Percentiles rank a stretch among this genome's conserved stretches.
Conservation (phyloP, 1,140 invertebrate genomes). For the Aphis craccivora region DNA sequence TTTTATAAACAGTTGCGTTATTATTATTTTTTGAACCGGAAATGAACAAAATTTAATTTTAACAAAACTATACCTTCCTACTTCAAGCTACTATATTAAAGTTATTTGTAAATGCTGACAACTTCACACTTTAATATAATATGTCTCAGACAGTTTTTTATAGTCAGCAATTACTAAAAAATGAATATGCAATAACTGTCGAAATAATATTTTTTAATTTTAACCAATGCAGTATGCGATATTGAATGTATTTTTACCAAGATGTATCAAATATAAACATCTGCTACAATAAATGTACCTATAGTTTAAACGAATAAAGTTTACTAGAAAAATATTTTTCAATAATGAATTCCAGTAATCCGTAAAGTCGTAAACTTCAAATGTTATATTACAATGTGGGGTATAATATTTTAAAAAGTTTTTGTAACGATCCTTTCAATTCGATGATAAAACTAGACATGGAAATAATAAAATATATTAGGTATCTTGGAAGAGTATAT, state of each 20-base stretch:
- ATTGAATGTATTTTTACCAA: background rate
- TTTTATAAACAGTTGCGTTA: background rate
- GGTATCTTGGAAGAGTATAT: no score
- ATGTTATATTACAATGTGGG: background rate
- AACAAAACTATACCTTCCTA: background rate
- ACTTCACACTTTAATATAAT: background rate
- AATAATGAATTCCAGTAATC: background rate
- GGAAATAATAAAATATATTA: background rate
- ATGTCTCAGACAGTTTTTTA: background rate
- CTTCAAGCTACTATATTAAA: background rate
- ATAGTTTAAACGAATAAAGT: background rate
- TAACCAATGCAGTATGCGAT: background rate
- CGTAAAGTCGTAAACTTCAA: background rate
- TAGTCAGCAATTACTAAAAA: background rate
- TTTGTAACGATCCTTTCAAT: background rate
- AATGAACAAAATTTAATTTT: slow-evolving; percentile 15
- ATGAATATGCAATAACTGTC: background rate
- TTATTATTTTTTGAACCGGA: slow-evolving; percentile 5
- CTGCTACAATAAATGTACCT: background rate
- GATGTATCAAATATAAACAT: background rate
- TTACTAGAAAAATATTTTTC: slow-evolving; percentile 14
- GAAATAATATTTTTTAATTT: background rate
- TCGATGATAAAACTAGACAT: background rate
- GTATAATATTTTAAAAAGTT: background rate
- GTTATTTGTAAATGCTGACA: background rate